These are phyloP conservation scores for Carettochelys insculpta DNA, from an alignment of 2,113 vertebrate species.

Conservation along the genomic window DNA sequence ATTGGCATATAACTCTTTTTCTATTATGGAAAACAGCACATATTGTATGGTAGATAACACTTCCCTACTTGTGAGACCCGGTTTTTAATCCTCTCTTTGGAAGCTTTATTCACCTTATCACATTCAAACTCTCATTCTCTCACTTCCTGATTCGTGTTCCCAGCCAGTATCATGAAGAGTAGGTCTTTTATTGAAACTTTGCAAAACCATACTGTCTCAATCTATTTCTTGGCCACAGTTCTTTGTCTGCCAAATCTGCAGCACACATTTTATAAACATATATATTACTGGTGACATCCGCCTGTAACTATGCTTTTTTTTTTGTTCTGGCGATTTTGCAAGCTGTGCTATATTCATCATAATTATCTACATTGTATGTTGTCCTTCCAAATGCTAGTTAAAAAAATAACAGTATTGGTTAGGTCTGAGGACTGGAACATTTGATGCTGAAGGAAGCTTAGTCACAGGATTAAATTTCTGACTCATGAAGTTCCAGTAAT, in stretches of 20 bases:
- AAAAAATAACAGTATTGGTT: conserved; percentile 72
- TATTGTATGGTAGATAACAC: background rate
- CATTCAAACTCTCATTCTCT: background rate
- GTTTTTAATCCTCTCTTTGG: background rate
- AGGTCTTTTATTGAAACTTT: conserved; percentile 28
- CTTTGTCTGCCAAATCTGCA: conserved; percentile 23
- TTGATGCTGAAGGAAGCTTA: conserved; percentile 49
- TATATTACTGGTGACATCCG: conserved; percentile 59
- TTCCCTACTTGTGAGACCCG: background rate
- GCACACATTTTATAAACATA: conserved; percentile 32
- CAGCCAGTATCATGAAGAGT: conserved; percentile 23
- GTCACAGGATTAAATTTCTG: conserved; percentile 27
- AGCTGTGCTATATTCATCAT: conserved; percentile 56
- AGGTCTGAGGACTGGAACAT: conserved; percentile 43
- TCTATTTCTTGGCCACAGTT: conserved; percentile 39
- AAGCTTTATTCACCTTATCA: conserved; percentile 14
- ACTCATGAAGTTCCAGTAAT: conserved; percentile 61
- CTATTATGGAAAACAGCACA: background rate
- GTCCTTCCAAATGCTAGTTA: conserved; percentile 68
- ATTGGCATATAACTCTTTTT: background rate
- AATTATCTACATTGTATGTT: conserved; percentile 69
- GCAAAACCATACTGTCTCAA: conserved; percentile 22
- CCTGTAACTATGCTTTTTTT: conserved; percentile 55
- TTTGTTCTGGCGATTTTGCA: conserved; percentile 46
- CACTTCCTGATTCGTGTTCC: background rate